These are phyloP conservation scores for Acleris emargana DNA, from an alignment of 2,888 invertebrate genomes.

Conservation along the genomic window DNA sequence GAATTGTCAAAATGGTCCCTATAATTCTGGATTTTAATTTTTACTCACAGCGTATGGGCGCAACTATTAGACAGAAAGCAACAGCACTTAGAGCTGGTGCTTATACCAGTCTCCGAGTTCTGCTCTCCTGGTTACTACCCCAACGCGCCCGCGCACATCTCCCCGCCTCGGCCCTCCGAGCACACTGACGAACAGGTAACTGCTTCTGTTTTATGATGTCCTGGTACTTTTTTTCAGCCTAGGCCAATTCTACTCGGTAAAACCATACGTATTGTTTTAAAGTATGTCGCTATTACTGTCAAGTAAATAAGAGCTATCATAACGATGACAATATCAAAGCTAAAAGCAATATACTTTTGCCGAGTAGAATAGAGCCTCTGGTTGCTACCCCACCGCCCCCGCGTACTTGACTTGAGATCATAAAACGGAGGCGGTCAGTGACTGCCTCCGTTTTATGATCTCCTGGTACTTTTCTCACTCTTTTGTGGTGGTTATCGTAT, in stretches of 20 bases:
- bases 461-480: background rate
- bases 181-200: conserved; percentile 43
- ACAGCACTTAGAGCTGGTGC: conserved; percentile 91
- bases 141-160: conserved; percentile 56
- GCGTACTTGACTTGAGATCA: background rate
- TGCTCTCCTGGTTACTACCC: conserved; percentile 70
- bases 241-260: too few relatives aligned
- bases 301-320: too few relatives aligned
- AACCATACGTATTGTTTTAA: too few relatives aligned
- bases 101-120: conserved; percentile 93
- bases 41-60: conserved; percentile 90
- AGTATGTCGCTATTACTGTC: too few relatives aligned
- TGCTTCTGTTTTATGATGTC: background rate
- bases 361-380: too few relatives aligned
- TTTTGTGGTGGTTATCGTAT: too few relatives aligned
- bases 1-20: too few relatives aligned
- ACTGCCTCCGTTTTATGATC: background rate
- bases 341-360: too few relatives aligned
- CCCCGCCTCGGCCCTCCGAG: background rate
- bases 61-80: conserved; percentile 95
- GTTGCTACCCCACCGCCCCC: too few relatives aligned
- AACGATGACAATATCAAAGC: too few relatives aligned
- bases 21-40: too few relatives aligned
- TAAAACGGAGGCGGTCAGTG: conserved; percentile 42
- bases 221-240: background rate